These are phyloP conservation scores for Drosophila paramelanica DNA, from an alignment of 2,888 invertebrate genomes.

Conservation along the genomic window DNA sequence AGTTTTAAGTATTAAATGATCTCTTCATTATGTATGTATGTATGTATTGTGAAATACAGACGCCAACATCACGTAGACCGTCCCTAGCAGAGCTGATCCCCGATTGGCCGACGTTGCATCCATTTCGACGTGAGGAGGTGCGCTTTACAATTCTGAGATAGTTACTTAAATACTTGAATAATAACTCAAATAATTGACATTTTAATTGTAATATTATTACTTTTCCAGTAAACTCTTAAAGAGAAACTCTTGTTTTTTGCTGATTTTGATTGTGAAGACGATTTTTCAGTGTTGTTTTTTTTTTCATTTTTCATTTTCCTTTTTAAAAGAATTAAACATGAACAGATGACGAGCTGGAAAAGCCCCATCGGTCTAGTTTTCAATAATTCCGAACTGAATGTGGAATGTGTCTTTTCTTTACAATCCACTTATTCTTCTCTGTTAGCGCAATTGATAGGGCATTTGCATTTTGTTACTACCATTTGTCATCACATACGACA, in stretches of 20 bases:
- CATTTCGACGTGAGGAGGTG: slow-evolving; percentile 89
- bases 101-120: slow-evolving; percentile 93
- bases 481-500: neutral
- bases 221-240: slow-evolving; percentile 14
- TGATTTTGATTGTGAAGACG: slow-evolving; percentile 25
- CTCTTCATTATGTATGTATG: slow-evolving; percentile 28
- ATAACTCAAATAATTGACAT: slow-evolving; percentile 9
- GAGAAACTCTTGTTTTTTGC: slow-evolving; percentile 46
- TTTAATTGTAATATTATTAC: slow-evolving; percentile 11
- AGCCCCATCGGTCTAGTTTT: slow-evolving; percentile 1
- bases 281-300: slow-evolving; percentile 7
- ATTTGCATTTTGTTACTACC: slow-evolving; percentile 40
- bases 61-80: slow-evolving; percentile 89
- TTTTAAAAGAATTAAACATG: neutral
- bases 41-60: slow-evolving; percentile 68
- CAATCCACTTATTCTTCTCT: neutral
- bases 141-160: slow-evolving; percentile 43
- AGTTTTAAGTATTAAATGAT: slow-evolving; percentile 15
- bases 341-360: neutral
- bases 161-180: slow-evolving; percentile 7
- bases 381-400: neutral
- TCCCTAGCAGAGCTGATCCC: slow-evolving; percentile 98
- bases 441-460: slow-evolving; percentile 2
- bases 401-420: slow-evolving; percentile 2
- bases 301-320: neutral